Percentiles rank a stretch among this genome's conserved stretches.
phyloP scores from a whole-genome alignment of 2,113 vertebrate genomes.

The Megaptera novaeangliae region DNA sequence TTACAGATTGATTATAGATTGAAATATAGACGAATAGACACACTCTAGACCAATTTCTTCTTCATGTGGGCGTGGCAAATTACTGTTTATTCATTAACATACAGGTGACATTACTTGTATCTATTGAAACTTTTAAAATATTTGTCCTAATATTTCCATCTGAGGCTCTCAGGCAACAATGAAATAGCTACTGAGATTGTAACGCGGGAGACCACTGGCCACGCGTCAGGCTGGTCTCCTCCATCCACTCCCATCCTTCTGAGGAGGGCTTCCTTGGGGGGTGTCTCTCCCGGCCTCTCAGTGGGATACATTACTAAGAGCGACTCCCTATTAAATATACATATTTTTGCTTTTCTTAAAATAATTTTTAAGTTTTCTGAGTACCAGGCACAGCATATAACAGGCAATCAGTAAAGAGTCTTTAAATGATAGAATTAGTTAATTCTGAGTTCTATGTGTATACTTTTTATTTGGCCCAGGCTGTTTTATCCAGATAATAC shows the following conservation, averaged over 20 bases:
- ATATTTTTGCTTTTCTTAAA: background rate
- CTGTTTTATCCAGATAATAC: background rate
- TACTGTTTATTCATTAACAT: background rate
- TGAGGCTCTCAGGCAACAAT: background rate
- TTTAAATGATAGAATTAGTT: background rate
- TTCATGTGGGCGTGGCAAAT: background rate
- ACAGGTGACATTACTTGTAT: background rate
- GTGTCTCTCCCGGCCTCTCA: background rate
- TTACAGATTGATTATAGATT: background rate
- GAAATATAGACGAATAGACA: background rate
- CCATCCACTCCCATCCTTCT: background rate
- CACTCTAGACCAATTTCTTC: background rate
- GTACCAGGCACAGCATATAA: background rate
- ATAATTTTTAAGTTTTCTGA: background rate
- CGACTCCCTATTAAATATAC: background rate
- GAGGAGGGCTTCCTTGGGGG: background rate
- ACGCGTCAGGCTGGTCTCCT: no score
- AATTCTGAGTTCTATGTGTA: background rate
- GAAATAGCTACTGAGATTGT: background rate
- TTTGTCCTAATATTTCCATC: background rate
- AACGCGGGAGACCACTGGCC: background rate
- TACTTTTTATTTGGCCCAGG: background rate
- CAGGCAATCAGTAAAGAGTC: background rate
- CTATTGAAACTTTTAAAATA: background rate
- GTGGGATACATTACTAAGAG: background rate